Percentiles rank a stretch among this genome's conserved stretches.
phyloP scores from a whole-genome alignment of 1,140 invertebrate species.

The Drosophila serrata region DNA sequence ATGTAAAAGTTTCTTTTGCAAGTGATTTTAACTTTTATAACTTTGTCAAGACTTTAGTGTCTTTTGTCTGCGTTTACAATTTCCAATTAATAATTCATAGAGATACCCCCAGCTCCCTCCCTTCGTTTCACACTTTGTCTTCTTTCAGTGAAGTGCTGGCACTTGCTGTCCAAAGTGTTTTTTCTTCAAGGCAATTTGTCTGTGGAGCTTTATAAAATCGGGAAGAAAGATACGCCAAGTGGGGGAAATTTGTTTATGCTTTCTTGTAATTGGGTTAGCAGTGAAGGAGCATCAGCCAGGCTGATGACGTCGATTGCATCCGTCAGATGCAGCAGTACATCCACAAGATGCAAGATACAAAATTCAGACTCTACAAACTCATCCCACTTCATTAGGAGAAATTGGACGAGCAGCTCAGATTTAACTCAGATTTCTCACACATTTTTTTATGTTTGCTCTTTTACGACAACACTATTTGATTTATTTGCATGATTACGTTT shows the following conservation, averaged over 20 bases:
- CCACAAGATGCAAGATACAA: conserved; percentile 46
- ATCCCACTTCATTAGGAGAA: conserved; percentile 44
- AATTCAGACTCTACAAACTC: conserved; percentile 29
- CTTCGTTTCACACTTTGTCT: conserved; percentile 4
- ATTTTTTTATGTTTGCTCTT: conserved; percentile 42
- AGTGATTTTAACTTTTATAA: conserved; percentile 72
- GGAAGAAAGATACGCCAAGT: conserved; percentile 27
- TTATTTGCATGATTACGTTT: conserved; percentile 40
- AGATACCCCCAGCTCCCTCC: conserved; percentile 42
- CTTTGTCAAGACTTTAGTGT: conserved; percentile 13
- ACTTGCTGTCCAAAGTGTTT: conserved; percentile 74
- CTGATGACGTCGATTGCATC: conserved; percentile 50
- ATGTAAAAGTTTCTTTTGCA: conserved; percentile 72
- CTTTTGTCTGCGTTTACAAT: conserved; percentile 52
- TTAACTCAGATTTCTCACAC: conserved; percentile 39
- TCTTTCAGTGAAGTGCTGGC: conserved; percentile 32
- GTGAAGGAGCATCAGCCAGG: conserved; percentile 39
- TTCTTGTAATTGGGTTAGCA: conserved; percentile 71
- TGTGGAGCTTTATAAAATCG: conserved; percentile 35
- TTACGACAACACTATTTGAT: conserved; percentile 43
- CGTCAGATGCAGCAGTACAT: conserved; percentile 40
- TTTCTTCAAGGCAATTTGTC: conserved; percentile 73
- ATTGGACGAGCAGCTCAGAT: conserved; percentile 48
- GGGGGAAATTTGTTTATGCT: conserved; percentile 61
- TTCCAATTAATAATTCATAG: conserved; percentile 81